Evolutionary conservation across 2,113 vertebrate genomes (phyloP).

Genomic region (Gila orcuttii): DNA sequence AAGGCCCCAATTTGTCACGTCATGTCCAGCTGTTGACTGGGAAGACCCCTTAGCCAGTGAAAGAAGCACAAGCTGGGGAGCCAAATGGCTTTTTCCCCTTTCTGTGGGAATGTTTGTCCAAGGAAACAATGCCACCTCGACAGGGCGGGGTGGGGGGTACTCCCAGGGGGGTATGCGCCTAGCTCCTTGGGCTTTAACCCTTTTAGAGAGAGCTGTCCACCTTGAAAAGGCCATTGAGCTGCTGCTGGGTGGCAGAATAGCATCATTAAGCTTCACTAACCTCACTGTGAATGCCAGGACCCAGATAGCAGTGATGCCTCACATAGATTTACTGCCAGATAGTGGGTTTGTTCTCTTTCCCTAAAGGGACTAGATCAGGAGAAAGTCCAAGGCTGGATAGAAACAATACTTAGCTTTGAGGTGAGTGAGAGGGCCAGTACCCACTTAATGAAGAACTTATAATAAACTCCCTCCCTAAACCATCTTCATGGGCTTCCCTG

Average conservation of each 20-base stretch:
- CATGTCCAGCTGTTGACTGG: constrained; percentile 95
- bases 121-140: constrained; percentile 70
- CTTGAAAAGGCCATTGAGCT: constrained; percentile 63
- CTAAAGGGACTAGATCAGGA: constrained; percentile 33
- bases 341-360: constrained; percentile 24
- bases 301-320: constrained; percentile 45
- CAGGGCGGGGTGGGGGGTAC: constrained; percentile 50
- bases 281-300: constrained; percentile 57
- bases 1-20: constrained; percentile 93
- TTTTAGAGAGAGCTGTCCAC: constrained; percentile 59
- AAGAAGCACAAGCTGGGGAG: constrained; percentile 66
- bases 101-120: constrained; percentile 88
- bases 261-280: constrained; percentile 66
- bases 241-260: constrained; percentile 60
- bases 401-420: constrained; percentile 38
- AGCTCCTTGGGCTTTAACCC: constrained; percentile 62
- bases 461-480: constrained; percentile 40
- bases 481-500: constrained; percentile 38
- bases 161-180: constrained; percentile 52
- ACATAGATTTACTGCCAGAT: constrained; percentile 49
- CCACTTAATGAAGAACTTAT: constrained; percentile 50
- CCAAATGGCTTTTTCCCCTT: constrained; percentile 88
- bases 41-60: constrained; percentile 74
- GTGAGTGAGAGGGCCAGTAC: constrained; percentile 18
- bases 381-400: constrained; percentile 20